phyloP scores from a whole-genome alignment of 2,888 invertebrate species.

The Protodeltote pygarga region DNA sequence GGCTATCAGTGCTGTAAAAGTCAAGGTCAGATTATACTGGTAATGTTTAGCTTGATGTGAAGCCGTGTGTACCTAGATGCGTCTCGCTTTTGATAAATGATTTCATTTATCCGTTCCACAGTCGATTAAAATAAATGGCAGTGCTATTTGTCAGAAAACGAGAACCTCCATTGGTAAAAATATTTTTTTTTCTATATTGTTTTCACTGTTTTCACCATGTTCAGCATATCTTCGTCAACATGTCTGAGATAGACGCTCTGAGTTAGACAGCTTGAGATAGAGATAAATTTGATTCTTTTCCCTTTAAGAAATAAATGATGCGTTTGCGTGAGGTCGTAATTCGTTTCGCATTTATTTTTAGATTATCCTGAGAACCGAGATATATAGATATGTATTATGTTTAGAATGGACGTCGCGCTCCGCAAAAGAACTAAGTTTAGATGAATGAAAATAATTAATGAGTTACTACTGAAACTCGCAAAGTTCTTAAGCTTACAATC shows the following conservation, averaged over 20 bases:
- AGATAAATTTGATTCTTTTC: conserved; percentile 35
- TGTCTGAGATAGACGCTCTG: conserved; percentile 14
- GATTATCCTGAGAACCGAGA: too few relatives aligned
- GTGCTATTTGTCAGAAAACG: conserved; percentile 20
- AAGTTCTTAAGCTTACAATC: conserved; percentile 17
- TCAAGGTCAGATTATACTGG: too few relatives aligned
- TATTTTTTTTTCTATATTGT: conserved; percentile 19
- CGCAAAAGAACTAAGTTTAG: conserved; percentile 10
- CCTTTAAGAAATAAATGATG: conserved; percentile 39
- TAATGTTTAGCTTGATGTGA: too few relatives aligned
- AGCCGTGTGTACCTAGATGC: conserved; percentile 8
- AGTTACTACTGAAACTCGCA: conserved; percentile 26
- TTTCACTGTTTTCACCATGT: conserved; percentile 18
- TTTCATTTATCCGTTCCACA: conserved; percentile 30
- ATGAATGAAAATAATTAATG: conserved; percentile 15
- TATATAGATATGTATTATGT: too few relatives aligned
- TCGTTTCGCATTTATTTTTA: conserved; percentile 35
- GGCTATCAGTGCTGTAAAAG: too few relatives aligned
- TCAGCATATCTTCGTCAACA: conserved; percentile 8
- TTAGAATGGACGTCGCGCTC: background rate
- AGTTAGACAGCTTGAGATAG: conserved; percentile 25
- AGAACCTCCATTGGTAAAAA: conserved; percentile 16
- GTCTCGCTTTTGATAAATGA: conserved; percentile 24
- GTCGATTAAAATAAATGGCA: conserved; percentile 33
- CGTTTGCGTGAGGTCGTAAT: conserved; percentile 40